Base-by-base conservation (phyloP, 1,140 invertebrate species). In the Dreissena rostriformis region DNA sequence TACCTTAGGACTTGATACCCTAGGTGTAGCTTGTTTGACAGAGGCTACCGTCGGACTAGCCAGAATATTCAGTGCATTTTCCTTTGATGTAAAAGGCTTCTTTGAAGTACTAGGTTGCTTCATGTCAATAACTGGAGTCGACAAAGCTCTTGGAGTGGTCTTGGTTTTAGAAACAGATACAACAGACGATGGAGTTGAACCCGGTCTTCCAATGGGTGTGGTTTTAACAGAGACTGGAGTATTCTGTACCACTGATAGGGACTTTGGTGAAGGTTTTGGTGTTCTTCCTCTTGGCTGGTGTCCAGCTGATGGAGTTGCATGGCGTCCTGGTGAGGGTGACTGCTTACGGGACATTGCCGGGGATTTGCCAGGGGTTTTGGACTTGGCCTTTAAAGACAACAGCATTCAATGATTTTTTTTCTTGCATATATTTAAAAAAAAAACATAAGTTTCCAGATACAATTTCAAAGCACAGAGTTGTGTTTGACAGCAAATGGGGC, bases 211-310 rank as follows among this genome's bases (percentile, higher is more conserved):
- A 22, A 17, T 26, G 10, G 67, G 24, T 68, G 67, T 28, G 29
- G 71, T n/a, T 52, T 74, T 65, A 17, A 22, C 39, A n/a, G n/a
- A 2, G 12, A 19, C 26, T 15, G 74, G 74, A 73, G 79, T 49
- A 22, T 82, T 82, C 28, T 52, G 22, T 10, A 17, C 70, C 2
- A 39, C 39, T 39, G 8, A 8, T 39, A 39, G 2, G 39, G 39
- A 39, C 39, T 39, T 39, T 39, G 39, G 39, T 39, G 39, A 39
- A 53, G 81, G 76, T 72, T 84, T 84, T 61, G 82, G 82, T 24
- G 74, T 71, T 63, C 74, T 84, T 52, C 53, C 82, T 52, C 82
- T 76, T 26, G 82, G 73, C 67, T 77, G 65, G 51, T 52, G 67
- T 1, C 52, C 70, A 11, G n/a, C n/a, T 66, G 68, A 19, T 15